Percentiles rank a stretch among this genome's conserved stretches.
Evolutionary conservation across 1,140 invertebrate genomes (phyloP).

Genomic region (Tetranychus cinnabarinus): DNA sequence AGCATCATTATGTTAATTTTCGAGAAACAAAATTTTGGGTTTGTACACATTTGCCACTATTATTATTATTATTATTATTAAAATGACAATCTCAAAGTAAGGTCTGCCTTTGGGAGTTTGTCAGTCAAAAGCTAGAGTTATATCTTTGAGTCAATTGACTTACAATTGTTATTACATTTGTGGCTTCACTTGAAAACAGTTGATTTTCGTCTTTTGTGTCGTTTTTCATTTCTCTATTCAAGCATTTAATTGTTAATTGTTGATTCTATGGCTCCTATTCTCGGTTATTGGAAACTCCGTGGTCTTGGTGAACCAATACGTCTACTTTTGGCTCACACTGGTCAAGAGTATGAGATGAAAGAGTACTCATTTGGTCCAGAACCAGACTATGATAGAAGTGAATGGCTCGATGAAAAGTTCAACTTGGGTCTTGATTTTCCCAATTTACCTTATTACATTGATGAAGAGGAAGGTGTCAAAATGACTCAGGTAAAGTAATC

Average conservation of each 20-base stretch:
- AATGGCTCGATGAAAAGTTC: conserved; percentile 18
- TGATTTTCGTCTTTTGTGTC: too few species aligned
- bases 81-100: too few species aligned
- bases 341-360: conserved; percentile 40
- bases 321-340: conserved; percentile 40
- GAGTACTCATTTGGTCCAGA: conserved; percentile 18
- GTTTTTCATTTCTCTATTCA: too few species aligned
- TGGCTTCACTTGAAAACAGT: too few species aligned
- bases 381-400: not conserved
- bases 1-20: too few species aligned
- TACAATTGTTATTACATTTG: too few species aligned
- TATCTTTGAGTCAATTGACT: too few species aligned
- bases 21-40: too few species aligned
- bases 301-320: conserved; percentile 40
- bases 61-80: too few species aligned
- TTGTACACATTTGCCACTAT: too few species aligned
- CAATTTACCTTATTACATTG: conserved; percentile 17
- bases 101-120: too few species aligned
- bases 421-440: conserved; percentile 18
- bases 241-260: not conserved
- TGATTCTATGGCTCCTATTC: not conserved
- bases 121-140: too few species aligned
- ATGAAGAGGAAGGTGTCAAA: conserved; percentile 14
- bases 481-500: conserved; percentile 7
- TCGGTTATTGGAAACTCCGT: conserved; percentile 37